A percentile compares a stretch with the other conserved stretches of the same genome.
Evolutionary conservation across 2,113 vertebrate genomes (phyloP).

Genomic region (Phrynosoma blainvillii): DNA sequence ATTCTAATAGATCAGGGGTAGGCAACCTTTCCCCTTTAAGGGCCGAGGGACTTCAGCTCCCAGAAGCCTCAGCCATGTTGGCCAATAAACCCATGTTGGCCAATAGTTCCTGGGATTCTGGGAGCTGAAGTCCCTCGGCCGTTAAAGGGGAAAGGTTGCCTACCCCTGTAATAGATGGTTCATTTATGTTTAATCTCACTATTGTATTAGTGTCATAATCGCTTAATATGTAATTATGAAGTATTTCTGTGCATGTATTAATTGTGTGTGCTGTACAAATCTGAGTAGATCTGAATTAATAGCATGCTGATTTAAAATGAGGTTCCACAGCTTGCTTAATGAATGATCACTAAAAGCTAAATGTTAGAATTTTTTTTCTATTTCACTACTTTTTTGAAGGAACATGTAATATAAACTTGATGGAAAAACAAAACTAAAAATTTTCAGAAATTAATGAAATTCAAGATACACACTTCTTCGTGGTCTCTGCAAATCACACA

Average conservation of each 20-base stretch:
- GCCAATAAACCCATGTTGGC: too few species aligned
- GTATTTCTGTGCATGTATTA: neutral
- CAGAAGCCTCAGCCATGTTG: too few species aligned
- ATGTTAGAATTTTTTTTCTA: neutral
- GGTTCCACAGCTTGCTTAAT: neutral
- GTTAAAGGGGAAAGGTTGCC: too few species aligned
- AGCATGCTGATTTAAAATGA: neutral
- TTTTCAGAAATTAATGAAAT: neutral
- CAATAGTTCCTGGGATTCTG: too few species aligned
- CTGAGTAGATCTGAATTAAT: neutral
- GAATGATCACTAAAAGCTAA: neutral
- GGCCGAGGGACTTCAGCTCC: too few species aligned
- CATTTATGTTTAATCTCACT: neutral
- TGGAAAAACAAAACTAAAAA: neutral
- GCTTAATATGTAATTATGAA: too few species aligned
- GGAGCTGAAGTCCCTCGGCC: too few species aligned
- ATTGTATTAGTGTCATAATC: too few species aligned
- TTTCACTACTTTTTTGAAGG: neutral
- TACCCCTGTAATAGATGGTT: neutral
- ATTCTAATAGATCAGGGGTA: neutral
- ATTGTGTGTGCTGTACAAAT: neutral
- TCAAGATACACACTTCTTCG: neutral
- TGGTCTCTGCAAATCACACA: too few species aligned
- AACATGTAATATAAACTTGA: neutral
- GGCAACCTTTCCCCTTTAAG: too few species aligned